Evolutionary conservation across 2,888 invertebrate species (phyloP).

Genomic region (Lobophora halterata): DNA sequence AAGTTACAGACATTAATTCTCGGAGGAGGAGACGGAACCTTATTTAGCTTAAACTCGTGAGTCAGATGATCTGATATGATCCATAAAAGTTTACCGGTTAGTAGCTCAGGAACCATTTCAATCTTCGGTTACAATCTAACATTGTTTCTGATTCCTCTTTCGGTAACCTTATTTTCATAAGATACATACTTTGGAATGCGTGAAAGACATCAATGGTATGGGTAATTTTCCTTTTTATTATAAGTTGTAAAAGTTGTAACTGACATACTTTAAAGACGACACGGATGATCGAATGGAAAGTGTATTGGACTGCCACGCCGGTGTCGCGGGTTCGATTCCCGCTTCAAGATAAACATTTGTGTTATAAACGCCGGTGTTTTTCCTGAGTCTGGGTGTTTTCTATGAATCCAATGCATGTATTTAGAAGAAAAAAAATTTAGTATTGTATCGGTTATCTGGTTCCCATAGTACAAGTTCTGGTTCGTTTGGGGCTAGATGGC

Average conservation of each 20-base stretch:
- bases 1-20: conserved; percentile 20
- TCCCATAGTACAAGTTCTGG: too few relatives aligned
- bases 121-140: conserved; percentile 28
- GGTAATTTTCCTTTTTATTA: conserved; percentile 3
- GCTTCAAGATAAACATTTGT: too few relatives aligned
- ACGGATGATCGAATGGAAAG: too few relatives aligned
- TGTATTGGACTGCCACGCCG: too few relatives aligned
- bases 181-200: conserved; percentile 20
- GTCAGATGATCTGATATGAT: conserved; percentile 35
- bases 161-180: conserved; percentile 24
- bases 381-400: too few relatives aligned
- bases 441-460: too few relatives aligned
- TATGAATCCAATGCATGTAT: too few relatives aligned
- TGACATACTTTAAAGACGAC: too few relatives aligned
- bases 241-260: not conserved
- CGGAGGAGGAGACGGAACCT: conserved; percentile 25
- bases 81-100: conserved; percentile 34
- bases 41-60: conserved; percentile 34
- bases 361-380: too few relatives aligned
- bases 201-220: conserved; percentile 19
- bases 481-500: too few relatives aligned
- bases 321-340: too few relatives aligned
- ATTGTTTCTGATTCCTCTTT: conserved; percentile 28
- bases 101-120: conserved; percentile 31
- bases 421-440: too few relatives aligned